Conservation (phyloP, 2,113 vertebrate species). For the Takifugu flavidus region DNA sequence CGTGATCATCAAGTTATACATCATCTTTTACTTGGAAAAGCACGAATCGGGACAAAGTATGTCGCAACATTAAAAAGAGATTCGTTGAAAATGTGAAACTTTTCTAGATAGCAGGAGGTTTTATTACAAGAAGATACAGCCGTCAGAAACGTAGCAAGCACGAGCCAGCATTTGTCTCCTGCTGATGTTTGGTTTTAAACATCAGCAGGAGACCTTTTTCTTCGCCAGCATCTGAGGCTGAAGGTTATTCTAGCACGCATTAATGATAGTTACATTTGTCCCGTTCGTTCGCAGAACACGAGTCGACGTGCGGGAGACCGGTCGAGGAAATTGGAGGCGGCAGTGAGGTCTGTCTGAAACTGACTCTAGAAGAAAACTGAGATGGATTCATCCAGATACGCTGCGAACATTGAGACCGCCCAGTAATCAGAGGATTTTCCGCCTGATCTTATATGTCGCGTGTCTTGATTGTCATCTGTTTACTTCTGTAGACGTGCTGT, state of each 20-base stretch:
- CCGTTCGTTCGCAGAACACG: conserved; percentile 34
- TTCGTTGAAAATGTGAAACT: too few species aligned
- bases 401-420: conserved; percentile 15
- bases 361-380: conserved; percentile 37
- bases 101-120: too few species aligned
- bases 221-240: too few species aligned
- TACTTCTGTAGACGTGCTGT: neutral
- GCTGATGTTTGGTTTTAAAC: too few species aligned
- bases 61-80: conserved; percentile 4
- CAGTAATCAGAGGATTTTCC: neutral
- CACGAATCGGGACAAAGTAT: conserved; percentile 34
- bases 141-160: too few species aligned
- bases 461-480: conserved; percentile 28
- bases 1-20: conserved; percentile 45
- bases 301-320: conserved; percentile 57
- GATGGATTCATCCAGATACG: neutral
- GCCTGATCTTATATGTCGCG: neutral
- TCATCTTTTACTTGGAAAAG: conserved; percentile 3
- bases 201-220: too few species aligned
- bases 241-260: too few species aligned
- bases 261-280: neutral
- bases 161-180: too few species aligned
- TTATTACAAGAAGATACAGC: too few species aligned
- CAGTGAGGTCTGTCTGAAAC: conserved; percentile 46
- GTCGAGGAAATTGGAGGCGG: conserved; percentile 71